Percentiles rank a stretch among this genome's conserved stretches.
phyloP scores from a whole-genome alignment of 2,113 vertebrate genomes.

The Notechis scutatus region DNA sequence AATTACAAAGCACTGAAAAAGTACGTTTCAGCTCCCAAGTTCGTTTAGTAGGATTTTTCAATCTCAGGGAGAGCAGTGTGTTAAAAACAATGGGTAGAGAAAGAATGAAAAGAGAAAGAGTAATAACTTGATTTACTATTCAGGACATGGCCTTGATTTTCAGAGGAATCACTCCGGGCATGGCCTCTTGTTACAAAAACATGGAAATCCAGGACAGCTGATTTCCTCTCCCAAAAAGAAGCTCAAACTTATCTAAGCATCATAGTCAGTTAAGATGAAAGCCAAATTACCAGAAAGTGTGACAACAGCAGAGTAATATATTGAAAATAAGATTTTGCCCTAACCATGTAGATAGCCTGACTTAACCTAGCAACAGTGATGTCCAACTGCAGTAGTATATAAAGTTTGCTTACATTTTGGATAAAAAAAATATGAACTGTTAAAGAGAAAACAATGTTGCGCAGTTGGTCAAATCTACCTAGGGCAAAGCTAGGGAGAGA shows the following conservation, averaged over 20 bases:
- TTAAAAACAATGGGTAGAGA: slow-evolving; percentile 7
- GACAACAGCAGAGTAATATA: neutral
- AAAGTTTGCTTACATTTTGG: neutral
- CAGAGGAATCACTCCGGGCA: neutral
- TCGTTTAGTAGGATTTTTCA: neutral
- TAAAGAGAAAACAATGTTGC: neutral
- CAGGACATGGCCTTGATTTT: neutral
- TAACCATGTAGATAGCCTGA: neutral
- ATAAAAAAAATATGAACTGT: neutral
- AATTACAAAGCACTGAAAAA: slow-evolving; percentile 20
- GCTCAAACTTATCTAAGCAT: neutral
- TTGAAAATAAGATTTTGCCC: neutral
- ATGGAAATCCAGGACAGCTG: neutral
- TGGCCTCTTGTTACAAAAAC: slow-evolving; percentile 2
- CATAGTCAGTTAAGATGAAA: neutral
- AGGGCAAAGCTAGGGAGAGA: neutral
- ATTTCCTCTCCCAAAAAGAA: neutral
- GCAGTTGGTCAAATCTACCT: neutral
- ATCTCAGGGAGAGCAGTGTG: slow-evolving; percentile 1
- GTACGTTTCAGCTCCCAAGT: slow-evolving; percentile 19
- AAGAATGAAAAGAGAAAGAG: neutral
- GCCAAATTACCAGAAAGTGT: neutral
- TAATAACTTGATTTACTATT: neutral
- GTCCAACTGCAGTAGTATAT: neutral
- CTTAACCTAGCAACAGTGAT: neutral